Evolutionary conservation across 2,888 invertebrate genomes (phyloP), one percentile per base, ranked within the genome.

Genomic region (Theretra japonica): DNA sequence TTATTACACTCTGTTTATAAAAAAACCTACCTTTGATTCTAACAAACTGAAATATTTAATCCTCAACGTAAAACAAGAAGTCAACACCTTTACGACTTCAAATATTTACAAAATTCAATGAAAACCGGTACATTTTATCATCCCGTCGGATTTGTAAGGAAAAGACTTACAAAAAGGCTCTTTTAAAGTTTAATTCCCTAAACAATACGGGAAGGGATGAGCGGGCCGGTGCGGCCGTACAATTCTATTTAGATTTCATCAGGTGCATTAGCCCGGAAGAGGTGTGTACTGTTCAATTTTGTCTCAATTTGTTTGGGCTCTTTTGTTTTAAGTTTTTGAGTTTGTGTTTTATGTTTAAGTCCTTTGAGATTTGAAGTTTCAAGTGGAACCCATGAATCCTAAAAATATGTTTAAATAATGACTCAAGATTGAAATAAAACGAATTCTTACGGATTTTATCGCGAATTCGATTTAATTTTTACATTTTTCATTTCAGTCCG

Each of bases 131-230:
- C 58, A 58, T 58, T 25, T 58, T 23, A 58, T 25, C 58, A 11
- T 23, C 41, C 62, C 65, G 48, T 17, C 41, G 60, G 23, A 53
- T 21, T 19, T 28, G 28, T 28, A 50, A 70, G 60, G 60, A 53
- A 28, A 23, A n/a, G 41, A 50, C 28, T 70, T 60, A 11, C 28
- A 50, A 70, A 11, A 70, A 50, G 11, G 30, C 30, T 4, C 15
- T 28, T 50, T 48, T 60, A 41, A 60, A 70, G 30, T 60, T 70
- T 60, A 70, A 70, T 53, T 60, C 70, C 70, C 70, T 53, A 60
- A 70, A 70, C 70, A 70, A 60, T 62, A 65, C 62, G n/a, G 7
- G 25, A n/a, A 0, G n/a, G 41, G 65, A 23, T 48, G 41, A 8
- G 53, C 17, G 53, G 19, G 19, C 62, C n/a, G 33, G 30, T 4